Percentiles rank a stretch among this genome's conserved stretches.
Conservation (phyloP, 2,113 vertebrate species). For the Rhinolophus sinicus region DNA sequence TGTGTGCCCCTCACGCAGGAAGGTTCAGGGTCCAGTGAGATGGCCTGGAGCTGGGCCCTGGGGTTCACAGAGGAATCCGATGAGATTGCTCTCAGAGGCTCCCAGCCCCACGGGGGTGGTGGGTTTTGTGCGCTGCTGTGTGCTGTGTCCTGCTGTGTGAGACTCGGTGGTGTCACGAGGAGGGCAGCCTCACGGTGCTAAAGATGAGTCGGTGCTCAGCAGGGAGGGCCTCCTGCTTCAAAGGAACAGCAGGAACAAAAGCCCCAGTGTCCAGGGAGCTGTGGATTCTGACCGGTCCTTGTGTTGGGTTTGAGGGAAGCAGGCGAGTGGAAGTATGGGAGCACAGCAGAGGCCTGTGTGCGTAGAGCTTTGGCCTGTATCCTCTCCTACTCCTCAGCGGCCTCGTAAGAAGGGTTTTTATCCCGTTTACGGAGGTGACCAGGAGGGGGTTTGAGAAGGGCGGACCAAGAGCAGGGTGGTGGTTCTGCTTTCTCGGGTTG, state of each 20-base stretch:
- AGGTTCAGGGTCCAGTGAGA: not conserved
- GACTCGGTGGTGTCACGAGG: not conserved
- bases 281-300: not conserved
- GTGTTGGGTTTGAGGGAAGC: not conserved
- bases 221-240: not conserved
- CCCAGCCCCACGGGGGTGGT: not conserved
- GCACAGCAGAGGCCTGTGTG: not conserved
- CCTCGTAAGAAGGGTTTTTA: not conserved
- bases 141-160: not conserved
- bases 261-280: not conserved
- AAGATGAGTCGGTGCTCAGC: accelerated
- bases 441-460: not conserved
- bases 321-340: not conserved
- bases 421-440: not conserved
- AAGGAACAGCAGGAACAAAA: not conserved
- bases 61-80: not conserved
- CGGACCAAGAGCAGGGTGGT: not conserved
- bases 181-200: not conserved
- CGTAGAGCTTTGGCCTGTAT: not conserved
- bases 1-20: not conserved
- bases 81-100: not conserved
- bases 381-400: not conserved
- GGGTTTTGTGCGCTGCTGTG: accelerated
- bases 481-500: not conserved
- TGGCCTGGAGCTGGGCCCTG: accelerated